Conservation (phyloP, 2,888 invertebrate species). For the Hermaeophaga mercurialis region DNA sequence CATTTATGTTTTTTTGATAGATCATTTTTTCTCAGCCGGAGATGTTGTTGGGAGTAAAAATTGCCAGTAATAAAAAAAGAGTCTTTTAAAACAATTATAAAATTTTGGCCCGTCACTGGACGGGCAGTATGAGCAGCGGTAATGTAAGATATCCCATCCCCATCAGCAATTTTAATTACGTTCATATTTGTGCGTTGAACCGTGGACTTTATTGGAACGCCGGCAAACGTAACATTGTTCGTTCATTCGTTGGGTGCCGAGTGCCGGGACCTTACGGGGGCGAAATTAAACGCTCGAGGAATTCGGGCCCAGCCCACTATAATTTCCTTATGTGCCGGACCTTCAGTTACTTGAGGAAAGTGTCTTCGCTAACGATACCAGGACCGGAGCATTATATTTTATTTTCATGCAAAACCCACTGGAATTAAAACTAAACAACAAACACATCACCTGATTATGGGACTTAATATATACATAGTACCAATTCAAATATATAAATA, state of each 20-base stretch:
- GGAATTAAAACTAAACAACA: no score
- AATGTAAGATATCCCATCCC: conserved; percentile 30
- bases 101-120: conserved; percentile 3
- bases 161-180: conserved; percentile 39
- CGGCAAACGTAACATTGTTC: conserved; percentile 38
- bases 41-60: neutral
- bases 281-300: conserved; percentile 57
- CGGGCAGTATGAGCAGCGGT: conserved; percentile 8
- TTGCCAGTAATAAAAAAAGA: neutral
- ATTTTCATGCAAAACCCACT: no score
- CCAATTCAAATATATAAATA: no score
- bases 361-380: conserved; percentile 19
- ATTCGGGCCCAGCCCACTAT: conserved; percentile 51
- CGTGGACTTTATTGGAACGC: conserved; percentile 34
- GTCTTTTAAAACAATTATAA: neutral
- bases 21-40: no score
- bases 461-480: no score
- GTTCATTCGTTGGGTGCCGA: conserved; percentile 19
- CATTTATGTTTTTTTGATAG: no score
- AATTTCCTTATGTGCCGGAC: conserved; percentile 53
- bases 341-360: conserved; percentile 40
- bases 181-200: conserved; percentile 41
- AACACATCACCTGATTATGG: no score
- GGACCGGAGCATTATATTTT: conserved; percentile 10
- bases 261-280: conserved; percentile 34